Evolutionary conservation across 2,888 invertebrate species (phyloP).

Genomic region (Volucella inanis): DNA sequence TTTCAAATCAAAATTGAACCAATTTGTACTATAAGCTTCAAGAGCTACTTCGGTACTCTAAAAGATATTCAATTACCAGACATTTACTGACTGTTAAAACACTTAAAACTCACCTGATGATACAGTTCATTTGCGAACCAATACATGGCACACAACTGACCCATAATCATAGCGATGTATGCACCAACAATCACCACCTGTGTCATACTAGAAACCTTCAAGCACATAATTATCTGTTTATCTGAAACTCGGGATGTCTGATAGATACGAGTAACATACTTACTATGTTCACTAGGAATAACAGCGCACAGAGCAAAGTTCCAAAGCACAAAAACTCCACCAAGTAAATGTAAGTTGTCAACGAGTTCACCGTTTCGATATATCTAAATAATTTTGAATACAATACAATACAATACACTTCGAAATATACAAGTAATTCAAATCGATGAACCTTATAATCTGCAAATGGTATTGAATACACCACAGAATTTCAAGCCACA

Average conservation of each 20-base stretch:
- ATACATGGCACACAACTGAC: slow-evolving; percentile 80
- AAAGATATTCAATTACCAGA: not conserved
- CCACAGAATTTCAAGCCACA: slow-evolving; percentile 76
- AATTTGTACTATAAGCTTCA: slow-evolving; percentile 79
- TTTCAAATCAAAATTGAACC: slow-evolving; percentile 78
- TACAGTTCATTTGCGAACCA: slow-evolving; percentile 81
- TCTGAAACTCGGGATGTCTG: not conserved
- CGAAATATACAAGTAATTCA: not conserved
- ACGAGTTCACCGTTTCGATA: slow-evolving; percentile 73
- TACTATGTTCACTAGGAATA: slow-evolving; percentile 79
- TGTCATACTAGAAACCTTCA: slow-evolving; percentile 77
- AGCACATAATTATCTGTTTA: not conserved
- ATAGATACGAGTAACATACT: slow-evolving; percentile 18
- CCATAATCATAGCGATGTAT: slow-evolving; percentile 80
- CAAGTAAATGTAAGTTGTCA: slow-evolving; percentile 39
- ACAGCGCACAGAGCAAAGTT: slow-evolving; percentile 78
- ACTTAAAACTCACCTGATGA: slow-evolving; percentile 76
- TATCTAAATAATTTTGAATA: slow-evolving; percentile 60
- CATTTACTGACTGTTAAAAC: too few species aligned
- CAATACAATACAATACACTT: slow-evolving; percentile 35
- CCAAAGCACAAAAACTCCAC: slow-evolving; percentile 76
- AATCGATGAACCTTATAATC: slow-evolving; percentile 74
- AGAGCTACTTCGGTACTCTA: slow-evolving; percentile 78
- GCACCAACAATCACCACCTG: slow-evolving; percentile 79
- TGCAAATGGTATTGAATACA: slow-evolving; percentile 78